phyloP scores from a whole-genome alignment of 2,113 vertebrate species.

The Anolis carolinensis region DNA sequence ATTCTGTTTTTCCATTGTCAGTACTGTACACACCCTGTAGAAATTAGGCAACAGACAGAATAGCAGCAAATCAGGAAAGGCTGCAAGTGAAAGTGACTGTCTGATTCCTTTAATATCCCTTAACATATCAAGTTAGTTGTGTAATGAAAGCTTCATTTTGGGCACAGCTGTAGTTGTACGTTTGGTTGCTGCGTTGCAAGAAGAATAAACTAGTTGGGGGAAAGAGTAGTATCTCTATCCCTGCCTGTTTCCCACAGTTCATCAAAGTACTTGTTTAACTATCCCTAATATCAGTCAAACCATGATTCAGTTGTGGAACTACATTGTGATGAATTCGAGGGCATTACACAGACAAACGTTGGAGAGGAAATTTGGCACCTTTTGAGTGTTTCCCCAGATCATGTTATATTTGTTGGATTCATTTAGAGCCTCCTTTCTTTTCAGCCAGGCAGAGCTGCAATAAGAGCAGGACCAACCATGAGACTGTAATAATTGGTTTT shows the following conservation, averaged over 20 bases:
- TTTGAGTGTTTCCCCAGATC: neutral
- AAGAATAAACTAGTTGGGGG: neutral
- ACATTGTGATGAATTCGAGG: neutral
- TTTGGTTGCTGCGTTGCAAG: neutral
- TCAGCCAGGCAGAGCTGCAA: neutral
- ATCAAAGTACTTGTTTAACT: neutral
- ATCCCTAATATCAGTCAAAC: neutral
- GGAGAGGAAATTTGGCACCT: neutral
- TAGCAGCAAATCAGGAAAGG: neutral
- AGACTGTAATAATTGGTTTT: neutral
- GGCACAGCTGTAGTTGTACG: neutral
- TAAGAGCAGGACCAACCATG: neutral
- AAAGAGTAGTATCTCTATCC: neutral
- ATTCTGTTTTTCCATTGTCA: neutral
- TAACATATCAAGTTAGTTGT: neutral
- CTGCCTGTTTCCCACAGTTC: neutral
- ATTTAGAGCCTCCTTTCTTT: neutral
- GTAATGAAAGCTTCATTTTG: neutral
- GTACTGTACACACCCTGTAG: neutral
- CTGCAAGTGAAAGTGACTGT: neutral
- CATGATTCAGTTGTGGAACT: neutral
- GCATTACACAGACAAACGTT: neutral
- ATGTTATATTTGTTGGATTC: neutral
- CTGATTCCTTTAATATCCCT: neutral
- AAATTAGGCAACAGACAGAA: neutral